A percentile compares a stretch with the other conserved stretches of the same genome.
Conservation (phyloP, 2,797 vertebrate species). For the Myotis findleyi region DNA sequence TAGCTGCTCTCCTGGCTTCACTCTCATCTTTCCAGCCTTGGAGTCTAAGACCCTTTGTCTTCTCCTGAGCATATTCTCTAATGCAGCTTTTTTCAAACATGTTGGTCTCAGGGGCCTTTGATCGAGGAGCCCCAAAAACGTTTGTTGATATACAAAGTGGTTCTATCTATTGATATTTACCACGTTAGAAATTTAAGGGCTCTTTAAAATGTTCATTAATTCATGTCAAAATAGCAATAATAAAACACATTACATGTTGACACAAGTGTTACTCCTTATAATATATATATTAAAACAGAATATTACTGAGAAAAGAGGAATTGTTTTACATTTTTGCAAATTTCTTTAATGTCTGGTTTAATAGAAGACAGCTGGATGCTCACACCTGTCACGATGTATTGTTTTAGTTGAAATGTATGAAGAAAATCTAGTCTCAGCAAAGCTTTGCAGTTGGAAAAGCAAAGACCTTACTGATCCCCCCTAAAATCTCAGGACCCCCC, state of each 20-base stretch:
- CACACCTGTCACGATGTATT: background rate
- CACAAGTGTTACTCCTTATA: background rate
- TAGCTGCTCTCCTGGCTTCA: background rate
- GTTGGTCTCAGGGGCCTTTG: background rate
- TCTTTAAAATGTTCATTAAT: background rate
- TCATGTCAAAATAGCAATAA: conserved; percentile 50
- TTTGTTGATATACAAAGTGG: background rate
- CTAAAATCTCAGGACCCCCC: too few relatives aligned
- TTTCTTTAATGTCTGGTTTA: conserved; percentile 24
- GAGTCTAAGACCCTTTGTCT: background rate
- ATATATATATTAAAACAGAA: conserved; percentile 1
- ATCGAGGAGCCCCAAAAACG: background rate
- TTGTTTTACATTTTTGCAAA: conserved; percentile 22
- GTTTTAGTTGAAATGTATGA: background rate
- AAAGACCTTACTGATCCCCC: background rate
- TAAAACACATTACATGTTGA: background rate
- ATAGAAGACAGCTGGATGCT: background rate
- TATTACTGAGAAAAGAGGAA: background rate
- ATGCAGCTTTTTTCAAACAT: background rate
- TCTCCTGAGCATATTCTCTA: background rate
- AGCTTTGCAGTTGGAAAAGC: background rate
- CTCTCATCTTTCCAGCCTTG: background rate
- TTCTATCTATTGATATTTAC: background rate
- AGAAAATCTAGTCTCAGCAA: background rate
- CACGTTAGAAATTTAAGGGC: background rate